These are phyloP conservation scores for Stenichneumon culpator DNA, from an alignment of 2,888 invertebrate genomes.

Conservation along the genomic window DNA sequence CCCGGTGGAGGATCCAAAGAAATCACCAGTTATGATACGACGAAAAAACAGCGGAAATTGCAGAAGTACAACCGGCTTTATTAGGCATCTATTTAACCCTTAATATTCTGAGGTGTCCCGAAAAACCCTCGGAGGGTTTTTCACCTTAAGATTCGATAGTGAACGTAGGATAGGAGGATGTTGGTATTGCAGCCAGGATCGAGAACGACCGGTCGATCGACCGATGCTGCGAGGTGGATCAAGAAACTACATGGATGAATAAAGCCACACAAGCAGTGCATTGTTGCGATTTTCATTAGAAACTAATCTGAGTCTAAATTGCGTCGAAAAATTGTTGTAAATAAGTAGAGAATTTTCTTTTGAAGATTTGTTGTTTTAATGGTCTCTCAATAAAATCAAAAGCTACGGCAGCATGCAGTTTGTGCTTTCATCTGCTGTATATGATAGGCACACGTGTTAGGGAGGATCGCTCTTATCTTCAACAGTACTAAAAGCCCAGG, in stretches of 20 bases:
- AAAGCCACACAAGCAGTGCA: constrained; percentile 1
- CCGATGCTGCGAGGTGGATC: constrained; percentile 49
- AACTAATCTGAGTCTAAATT: too few relatives aligned
- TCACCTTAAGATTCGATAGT: neutral
- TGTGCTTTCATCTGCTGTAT: neutral
- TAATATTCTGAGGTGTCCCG: neutral
- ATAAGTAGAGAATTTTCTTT: neutral
- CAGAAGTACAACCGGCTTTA: neutral
- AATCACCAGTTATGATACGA: neutral
- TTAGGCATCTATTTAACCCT: neutral
- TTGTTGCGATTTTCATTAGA: neutral
- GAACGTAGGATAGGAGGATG: neutral
- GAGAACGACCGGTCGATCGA: constrained; percentile 22
- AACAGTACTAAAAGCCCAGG: neutral
- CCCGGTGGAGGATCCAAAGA: neutral
- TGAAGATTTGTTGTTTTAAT: neutral
- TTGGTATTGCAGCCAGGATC: constrained; percentile 19
- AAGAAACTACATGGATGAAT: constrained; percentile 58
- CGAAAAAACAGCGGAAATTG: neutral
- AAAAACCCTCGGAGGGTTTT: neutral
- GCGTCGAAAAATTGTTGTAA: too few relatives aligned
- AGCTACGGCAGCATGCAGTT: neutral
- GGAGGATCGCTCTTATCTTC: neutral
- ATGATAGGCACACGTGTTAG: too few relatives aligned
- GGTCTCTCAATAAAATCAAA: neutral